Evolutionary conservation across 2,113 vertebrate genomes (phyloP), one percentile per base, ranked within the genome.

Genomic region (Tricholaema leucomelas): DNA sequence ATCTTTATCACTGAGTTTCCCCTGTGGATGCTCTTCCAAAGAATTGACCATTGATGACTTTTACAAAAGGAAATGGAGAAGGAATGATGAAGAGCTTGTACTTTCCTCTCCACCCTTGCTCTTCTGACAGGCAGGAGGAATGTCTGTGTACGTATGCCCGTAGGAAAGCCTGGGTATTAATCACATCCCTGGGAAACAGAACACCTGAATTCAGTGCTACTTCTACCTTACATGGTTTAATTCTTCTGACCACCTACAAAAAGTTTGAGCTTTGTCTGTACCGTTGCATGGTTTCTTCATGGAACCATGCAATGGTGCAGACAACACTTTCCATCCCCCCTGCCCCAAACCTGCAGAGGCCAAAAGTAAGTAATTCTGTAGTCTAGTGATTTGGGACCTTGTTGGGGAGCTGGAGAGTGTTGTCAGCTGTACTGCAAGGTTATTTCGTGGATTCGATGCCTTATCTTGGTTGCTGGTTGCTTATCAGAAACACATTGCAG

Each of bases 371-470:
- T 42, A 21, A 13, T 5, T 12, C 23, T 25, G 31, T 67, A 18
- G 10, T 67, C 44, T 48, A 25, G 44, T 48, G 20, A 11, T 2
- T 15, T 1, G n/a, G 23, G n/a, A 38, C 40, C 36, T 52, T 4
- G 2, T 1, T 40, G 56, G 21, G 46, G 4, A 66, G 40, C 54
- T 46, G 28, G 54, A 40, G 12, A 25, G 36, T 1, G 2, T 54
- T 54, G 40, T 46, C 44, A 42, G 46, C 46, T 3, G 0, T 15
- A 33, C 46, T 55, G 19, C 0, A 2, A 52, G 36, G 33, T 58
- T 63, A 2, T 60, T 67, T 67, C 6, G 14, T 0, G 4, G 11
- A 20, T 80, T 76, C 77, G 66, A 17, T 71, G 56, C 35, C 15
- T 33, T 70, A 9, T 20, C 30, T 27, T 59, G 6, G 82, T 85